Conservation (phyloP, 2,797 vertebrate species). For the Intellagama lesueurii region DNA sequence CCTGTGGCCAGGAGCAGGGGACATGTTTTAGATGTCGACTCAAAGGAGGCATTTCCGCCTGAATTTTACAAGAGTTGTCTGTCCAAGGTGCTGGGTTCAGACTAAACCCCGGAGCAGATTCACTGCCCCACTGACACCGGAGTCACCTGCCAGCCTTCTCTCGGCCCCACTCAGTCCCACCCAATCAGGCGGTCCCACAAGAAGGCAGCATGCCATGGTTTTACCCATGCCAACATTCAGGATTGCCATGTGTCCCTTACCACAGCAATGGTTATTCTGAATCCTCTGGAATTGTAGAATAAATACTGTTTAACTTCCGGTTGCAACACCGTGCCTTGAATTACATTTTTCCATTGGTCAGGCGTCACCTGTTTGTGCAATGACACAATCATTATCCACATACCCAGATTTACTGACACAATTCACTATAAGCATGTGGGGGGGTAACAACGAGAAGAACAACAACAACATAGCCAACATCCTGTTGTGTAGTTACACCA, state of each 20-base stretch:
- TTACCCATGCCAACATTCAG: neutral
- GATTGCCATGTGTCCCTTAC: constrained; percentile 60
- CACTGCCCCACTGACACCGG: neutral
- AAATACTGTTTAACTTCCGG: constrained; percentile 78
- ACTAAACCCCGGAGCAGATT: neutral
- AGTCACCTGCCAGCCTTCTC: neutral
- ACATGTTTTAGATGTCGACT: neutral
- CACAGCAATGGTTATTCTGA: constrained; percentile 75
- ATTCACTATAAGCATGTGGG: neutral
- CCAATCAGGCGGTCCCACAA: too few relatives aligned
- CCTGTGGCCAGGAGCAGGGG: neutral
- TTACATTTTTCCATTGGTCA: constrained; percentile 65
- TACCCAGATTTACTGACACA: neutral
- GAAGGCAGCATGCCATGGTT: too few relatives aligned
- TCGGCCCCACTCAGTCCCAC: too few relatives aligned
- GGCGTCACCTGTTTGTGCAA: constrained; percentile 64
- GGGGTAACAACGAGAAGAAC: too few relatives aligned
- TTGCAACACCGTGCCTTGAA: constrained; percentile 74
- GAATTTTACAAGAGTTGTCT: too few relatives aligned
- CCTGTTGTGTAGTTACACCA: too few relatives aligned
- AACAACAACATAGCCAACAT: too few relatives aligned
- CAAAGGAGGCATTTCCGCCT: too few relatives aligned
- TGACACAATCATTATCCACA: neutral
- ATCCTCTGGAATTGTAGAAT: constrained; percentile 79
- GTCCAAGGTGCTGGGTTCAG: too few relatives aligned